Conservation (phyloP, 2,797 vertebrate species). For the Hydrophis major region DNA sequence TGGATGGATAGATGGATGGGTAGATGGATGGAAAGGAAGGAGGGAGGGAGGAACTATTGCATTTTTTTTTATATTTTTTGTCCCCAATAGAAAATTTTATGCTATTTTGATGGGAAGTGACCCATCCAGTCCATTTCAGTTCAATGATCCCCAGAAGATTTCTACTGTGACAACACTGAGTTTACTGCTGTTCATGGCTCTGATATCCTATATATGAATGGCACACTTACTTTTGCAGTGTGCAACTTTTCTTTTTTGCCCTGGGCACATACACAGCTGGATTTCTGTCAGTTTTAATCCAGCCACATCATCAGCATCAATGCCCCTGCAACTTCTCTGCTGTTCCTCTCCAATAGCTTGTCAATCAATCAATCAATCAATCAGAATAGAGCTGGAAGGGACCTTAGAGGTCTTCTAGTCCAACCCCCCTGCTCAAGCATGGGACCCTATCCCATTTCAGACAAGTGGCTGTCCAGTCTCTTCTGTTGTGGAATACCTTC, state of each 20-base stretch:
- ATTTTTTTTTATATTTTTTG: neutral
- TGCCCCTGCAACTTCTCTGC: neutral
- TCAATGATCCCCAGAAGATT: neutral
- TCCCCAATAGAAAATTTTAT: neutral
- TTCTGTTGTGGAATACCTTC: neutral
- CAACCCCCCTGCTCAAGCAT: too few relatives aligned
- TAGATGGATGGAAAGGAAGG: neutral
- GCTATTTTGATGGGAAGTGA: neutral
- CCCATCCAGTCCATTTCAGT: neutral
- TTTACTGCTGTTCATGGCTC: neutral
- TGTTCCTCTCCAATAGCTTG: neutral
- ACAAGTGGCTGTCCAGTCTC: too few relatives aligned
- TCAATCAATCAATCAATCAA: too few relatives aligned
- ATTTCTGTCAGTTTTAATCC: neutral
- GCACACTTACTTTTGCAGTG: neutral
- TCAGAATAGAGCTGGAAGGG: too few relatives aligned
- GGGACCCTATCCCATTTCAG: too few relatives aligned
- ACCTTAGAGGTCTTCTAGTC: too few relatives aligned
- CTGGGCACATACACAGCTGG: neutral
- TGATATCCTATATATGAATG: neutral
- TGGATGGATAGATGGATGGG: too few relatives aligned
- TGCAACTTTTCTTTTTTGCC: neutral
- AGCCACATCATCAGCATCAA: neutral
- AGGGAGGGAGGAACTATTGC: neutral
- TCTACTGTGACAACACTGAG: neutral